Evolutionary conservation across 2,113 vertebrate genomes (phyloP).

Genomic region (Syngnathoides biaculeatus): DNA sequence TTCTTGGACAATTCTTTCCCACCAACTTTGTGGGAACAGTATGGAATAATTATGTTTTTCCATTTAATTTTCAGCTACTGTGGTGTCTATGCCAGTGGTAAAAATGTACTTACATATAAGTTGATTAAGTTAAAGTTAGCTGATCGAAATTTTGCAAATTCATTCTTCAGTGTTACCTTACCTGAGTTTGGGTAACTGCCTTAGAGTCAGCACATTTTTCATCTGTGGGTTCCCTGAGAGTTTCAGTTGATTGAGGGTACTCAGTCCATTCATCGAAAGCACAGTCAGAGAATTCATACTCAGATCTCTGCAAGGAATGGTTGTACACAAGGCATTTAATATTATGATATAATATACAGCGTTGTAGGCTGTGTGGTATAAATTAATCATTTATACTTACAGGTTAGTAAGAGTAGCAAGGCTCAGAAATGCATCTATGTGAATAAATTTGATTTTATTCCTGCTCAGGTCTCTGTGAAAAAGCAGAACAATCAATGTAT

Average conservation of each 20-base stretch:
- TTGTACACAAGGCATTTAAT: background rate
- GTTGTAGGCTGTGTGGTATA: background rate
- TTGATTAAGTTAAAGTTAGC: background rate
- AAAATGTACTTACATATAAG: background rate
- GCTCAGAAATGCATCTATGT: slow-evolving; percentile 83
- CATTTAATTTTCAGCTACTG: background rate
- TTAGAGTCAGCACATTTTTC: slow-evolving; percentile 81
- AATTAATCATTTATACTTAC: slow-evolving; percentile 79
- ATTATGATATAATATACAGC: background rate
- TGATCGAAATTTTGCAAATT: background rate
- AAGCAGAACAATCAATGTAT: slow-evolving; percentile 18
- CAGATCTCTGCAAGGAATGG: slow-evolving; percentile 75
- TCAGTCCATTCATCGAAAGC: slow-evolving; percentile 81
- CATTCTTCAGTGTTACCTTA: slow-evolving; percentile 46
- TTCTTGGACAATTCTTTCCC: background rate
- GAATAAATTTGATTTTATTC: slow-evolving; percentile 84
- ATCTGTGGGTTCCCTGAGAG: slow-evolving; percentile 85
- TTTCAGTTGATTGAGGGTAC: slow-evolving; percentile 86
- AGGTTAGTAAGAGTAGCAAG: slow-evolving; percentile 83
- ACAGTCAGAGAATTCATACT: slow-evolving; percentile 85
- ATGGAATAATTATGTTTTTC: background rate
- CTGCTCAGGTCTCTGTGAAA: slow-evolving; percentile 89
- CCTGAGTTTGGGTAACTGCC: slow-evolving; percentile 88
- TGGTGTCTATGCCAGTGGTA: background rate
- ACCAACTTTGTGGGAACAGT: background rate